These are phyloP conservation scores for Palythoa grandiflora DNA, from an alignment of 92 coral and sea anemone genomes.

Conservation along the genomic window DNA sequence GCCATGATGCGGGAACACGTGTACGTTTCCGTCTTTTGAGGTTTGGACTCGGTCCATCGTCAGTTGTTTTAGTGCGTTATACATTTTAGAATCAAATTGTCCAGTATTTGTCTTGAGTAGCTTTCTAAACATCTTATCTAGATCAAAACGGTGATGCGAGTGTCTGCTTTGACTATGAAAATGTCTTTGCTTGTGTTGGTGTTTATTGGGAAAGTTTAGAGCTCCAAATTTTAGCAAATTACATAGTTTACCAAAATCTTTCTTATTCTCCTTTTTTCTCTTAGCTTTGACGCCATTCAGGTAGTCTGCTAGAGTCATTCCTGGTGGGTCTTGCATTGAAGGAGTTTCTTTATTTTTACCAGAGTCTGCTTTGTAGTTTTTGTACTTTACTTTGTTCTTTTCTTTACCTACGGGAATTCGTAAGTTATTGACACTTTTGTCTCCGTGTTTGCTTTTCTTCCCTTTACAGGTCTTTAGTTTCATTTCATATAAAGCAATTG, in stretches of 20 bases:
- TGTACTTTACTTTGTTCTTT: constrained; percentile 39
- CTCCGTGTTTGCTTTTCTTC: constrained; percentile 13
- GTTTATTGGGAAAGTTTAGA: constrained; percentile 3
- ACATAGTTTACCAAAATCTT: constrained; percentile 17
- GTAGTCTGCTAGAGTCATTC: constrained; percentile 22
- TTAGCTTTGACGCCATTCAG: constrained; percentile 19
- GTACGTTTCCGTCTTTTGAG: constrained; percentile 79
- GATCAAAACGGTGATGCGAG: not conserved
- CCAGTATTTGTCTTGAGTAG: constrained; percentile 38
- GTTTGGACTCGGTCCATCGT: constrained; percentile 73
- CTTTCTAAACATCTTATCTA: constrained; percentile 12
- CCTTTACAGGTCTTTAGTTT: constrained; percentile 19
- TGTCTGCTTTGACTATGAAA: constrained; percentile 9
- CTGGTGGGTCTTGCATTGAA: constrained; percentile 24
- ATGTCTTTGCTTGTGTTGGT: constrained; percentile 7
- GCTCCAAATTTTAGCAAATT: constrained; percentile 29
- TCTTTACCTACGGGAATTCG: constrained; percentile 37
- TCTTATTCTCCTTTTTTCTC: not conserved
- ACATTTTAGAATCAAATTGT: constrained; percentile 29
- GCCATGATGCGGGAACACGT: constrained; percentile 69
- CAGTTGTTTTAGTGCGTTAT: constrained; percentile 50
- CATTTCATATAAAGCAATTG: constrained; percentile 29
- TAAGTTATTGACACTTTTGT: not conserved
- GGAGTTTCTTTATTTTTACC: constrained; percentile 29
- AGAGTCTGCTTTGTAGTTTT: constrained; percentile 17